A percentile compares a stretch with the other conserved stretches of the same genome.
Evolutionary conservation across 2,888 invertebrate species (phyloP).

Genomic region (Tortrix viridana): DNA sequence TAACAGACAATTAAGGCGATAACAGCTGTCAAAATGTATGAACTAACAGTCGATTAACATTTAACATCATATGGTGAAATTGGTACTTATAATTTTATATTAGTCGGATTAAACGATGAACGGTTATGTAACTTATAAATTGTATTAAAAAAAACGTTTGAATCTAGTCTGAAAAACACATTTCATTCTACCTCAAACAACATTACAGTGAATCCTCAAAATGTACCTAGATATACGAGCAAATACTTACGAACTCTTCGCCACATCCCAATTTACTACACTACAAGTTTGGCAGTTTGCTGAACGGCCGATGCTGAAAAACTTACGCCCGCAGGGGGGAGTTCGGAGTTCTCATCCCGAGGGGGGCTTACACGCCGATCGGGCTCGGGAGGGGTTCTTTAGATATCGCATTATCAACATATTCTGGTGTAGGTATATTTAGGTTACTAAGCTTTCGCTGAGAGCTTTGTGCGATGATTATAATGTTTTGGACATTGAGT

Average conservation of each 20-base stretch:
- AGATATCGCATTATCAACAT: conserved; percentile 30
- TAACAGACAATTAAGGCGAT: no score
- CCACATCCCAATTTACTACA: conserved; percentile 16
- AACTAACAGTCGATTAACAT: no score
- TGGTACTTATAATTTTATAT: no score
- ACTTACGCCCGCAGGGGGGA: conserved; percentile 28
- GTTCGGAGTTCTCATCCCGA: conserved; percentile 17
- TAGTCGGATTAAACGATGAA: no score
- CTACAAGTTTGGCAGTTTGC: conserved; percentile 32
- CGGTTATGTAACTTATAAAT: no score
- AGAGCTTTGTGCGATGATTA: conserved; percentile 8
- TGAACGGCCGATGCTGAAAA: conserved; percentile 29
- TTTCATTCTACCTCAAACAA: no score
- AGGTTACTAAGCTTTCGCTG: conserved; percentile 2
- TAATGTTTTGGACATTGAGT: background rate
- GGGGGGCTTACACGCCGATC: conserved; percentile 27
- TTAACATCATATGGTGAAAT: no score
- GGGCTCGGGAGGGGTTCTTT: conserved; percentile 25
- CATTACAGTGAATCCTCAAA: no score
- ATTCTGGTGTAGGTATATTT: conserved; percentile 3
- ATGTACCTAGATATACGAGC: background rate
- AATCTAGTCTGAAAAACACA: no score
- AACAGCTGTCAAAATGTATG: no score
- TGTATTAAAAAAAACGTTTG: no score
- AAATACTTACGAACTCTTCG: background rate